Conservation (phyloP, 92 coral and sea anemone genomes). For the Micromussa lordhowensis region DNA sequence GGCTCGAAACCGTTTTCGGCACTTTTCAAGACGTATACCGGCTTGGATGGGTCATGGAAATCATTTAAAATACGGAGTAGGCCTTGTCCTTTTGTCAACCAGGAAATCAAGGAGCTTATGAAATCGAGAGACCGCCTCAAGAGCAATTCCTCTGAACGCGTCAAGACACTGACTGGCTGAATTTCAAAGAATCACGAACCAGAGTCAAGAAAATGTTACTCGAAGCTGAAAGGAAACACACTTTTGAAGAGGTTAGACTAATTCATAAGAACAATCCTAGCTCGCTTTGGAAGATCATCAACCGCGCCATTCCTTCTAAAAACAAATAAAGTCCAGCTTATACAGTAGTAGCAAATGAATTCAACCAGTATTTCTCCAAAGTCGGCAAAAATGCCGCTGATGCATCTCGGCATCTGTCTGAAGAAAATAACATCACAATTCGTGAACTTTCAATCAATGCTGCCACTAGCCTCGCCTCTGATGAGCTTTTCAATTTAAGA, state of each 20-base stretch:
- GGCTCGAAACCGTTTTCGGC: too few species aligned
- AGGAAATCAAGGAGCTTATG: conserved; percentile 57
- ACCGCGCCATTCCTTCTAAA: too few species aligned
- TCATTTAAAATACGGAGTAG: conserved; percentile 58
- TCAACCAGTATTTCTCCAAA: conserved; percentile 25
- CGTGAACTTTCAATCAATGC: conserved; percentile 20
- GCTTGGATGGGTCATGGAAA: too few species aligned
- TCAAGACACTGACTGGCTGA: conserved; percentile 27
- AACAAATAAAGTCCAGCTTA: conserved; percentile 32
- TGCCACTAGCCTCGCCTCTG: conserved; percentile 7
- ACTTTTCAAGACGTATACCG: too few species aligned
- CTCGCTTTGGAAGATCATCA: conserved; percentile 35
- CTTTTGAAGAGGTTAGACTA: conserved; percentile 50
- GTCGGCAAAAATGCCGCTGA: too few species aligned
- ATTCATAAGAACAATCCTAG: conserved; percentile 53
- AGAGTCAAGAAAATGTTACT: conserved; percentile 50
- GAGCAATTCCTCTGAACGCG: conserved; percentile 54
- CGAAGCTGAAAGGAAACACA: conserved; percentile 62
- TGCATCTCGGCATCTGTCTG: conserved; percentile 10
- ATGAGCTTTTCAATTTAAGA: conserved; percentile 39
- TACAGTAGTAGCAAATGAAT: conserved; percentile 17
- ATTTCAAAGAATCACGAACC: conserved; percentile 44
- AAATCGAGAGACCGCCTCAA: conserved; percentile 48
- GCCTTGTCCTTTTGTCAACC: conserved; percentile 74
- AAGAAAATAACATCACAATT: conserved; percentile 41